Evolutionary conservation across 2,113 vertebrate species (phyloP), one percentile per base, ranked within the genome.

Genomic region (Nothoprocta pentlandii): DNA sequence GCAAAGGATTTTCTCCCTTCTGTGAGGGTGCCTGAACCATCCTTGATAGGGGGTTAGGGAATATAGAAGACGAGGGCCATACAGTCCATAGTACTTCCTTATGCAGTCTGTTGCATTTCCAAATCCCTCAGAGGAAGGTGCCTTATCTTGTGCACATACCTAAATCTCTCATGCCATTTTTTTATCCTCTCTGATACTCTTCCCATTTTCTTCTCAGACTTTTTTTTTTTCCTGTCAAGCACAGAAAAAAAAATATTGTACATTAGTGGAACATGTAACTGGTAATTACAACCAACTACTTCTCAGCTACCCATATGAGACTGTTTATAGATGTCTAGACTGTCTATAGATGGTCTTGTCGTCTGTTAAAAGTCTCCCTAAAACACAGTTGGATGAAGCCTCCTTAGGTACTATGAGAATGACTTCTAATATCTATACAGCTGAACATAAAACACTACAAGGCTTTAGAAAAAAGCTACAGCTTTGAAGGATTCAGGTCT

Each of bases 1-100:
- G 85, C 91, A 68, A 94, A 94, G 83, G 86, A 93, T 90, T 94
- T 96, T 93, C 67, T 81, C 73, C 93, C 59, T 91, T 91, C 63
- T 71, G 74, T 81, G 71, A 91, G 80, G 61, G 54, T 94, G 90
- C 82, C 83, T 47, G 25, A 96, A 95, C 84, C 94, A 91, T 75
- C 80, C 51, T 87, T 84, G 64, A 68, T 78, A 87, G 74, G 42
- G 47, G 30, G 42, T 68, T 84, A 91, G 56, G 80, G 87, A 95
- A 90, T n/a, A 94, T 89, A 93, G 89, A 19, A 53, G 21, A 30
- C 11, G 81, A 80, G 12, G 32, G 68, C 68, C 90, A 79, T 47
- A 36, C 5, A 88, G 34, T 44, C 46, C 85, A 82, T 46, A 70
- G 28, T 54, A 89, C 67, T 94, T 91, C 12, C 93, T 89, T 85